Conservation (phyloP, 2,797 vertebrate species). For the Sphenodon punctatus region DNA sequence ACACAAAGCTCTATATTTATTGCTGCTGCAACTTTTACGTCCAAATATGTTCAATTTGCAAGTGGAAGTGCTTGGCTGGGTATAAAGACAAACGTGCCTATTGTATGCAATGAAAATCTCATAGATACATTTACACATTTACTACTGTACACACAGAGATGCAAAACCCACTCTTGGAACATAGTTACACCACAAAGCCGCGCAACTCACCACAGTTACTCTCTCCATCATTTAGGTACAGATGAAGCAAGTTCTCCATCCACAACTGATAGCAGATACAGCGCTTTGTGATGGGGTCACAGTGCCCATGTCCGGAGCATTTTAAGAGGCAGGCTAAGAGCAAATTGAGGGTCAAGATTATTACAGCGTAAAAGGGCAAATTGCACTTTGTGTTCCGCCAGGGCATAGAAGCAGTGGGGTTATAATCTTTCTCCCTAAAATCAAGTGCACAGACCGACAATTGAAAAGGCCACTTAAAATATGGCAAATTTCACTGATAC, state of each 20-base stretch:
- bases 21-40: neutral
- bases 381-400: accelerated
- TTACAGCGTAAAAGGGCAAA: neutral
- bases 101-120: no score
- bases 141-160: neutral
- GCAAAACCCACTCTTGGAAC: neutral
- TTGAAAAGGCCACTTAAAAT: neutral
- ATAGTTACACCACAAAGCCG: neutral
- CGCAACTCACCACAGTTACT: conserved; percentile 88
- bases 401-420: neutral
- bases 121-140: neutral
- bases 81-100: no score
- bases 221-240: conserved; percentile 83
- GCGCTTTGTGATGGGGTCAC: conserved; percentile 87
- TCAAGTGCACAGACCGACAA: neutral
- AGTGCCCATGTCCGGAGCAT: conserved; percentile 89
- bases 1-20: neutral
- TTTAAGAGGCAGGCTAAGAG: conserved; percentile 83
- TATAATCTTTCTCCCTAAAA: neutral
- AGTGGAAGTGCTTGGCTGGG: no score
- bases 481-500: neutral
- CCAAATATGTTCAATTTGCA: neutral
- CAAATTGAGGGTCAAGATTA: neutral
- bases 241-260: conserved; percentile 88
- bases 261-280: conserved; percentile 90